Evolutionary conservation across 2,113 vertebrate genomes (phyloP).

Genomic region (Triplophysa dalaica): DNA sequence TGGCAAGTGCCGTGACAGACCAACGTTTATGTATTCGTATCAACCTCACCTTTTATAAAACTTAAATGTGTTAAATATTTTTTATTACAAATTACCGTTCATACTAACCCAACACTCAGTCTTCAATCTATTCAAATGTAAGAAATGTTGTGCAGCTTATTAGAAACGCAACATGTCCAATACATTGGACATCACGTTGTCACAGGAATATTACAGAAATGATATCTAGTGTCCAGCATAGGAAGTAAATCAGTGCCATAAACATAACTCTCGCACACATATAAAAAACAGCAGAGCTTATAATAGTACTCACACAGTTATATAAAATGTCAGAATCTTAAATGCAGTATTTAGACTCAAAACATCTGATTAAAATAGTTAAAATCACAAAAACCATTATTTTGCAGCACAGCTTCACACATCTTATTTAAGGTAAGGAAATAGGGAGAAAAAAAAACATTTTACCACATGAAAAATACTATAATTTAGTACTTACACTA

Average conservation of each 20-base stretch:
- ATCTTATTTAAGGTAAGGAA: conserved; percentile 16
- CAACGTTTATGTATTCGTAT: neutral
- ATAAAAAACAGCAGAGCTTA: neutral
- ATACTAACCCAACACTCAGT: conserved; percentile 3
- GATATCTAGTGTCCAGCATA: conserved; percentile 4
- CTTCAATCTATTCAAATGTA: conserved; percentile 48
- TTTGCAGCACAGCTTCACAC: conserved; percentile 33
- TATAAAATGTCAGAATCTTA: neutral
- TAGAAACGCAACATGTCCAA: conserved; percentile 25
- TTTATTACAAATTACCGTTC: neutral
- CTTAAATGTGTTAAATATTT: conserved; percentile 4
- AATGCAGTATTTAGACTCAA: neutral
- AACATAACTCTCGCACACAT: neutral
- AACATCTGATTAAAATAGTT: neutral
- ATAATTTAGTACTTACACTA: too few relatives aligned
- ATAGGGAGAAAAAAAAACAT: conserved; percentile 21
- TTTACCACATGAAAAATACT: too few relatives aligned
- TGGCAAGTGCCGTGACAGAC: neutral
- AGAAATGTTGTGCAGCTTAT: conserved; percentile 42
- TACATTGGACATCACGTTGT: neutral
- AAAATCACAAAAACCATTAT: neutral
- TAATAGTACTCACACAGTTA: conserved; percentile 5
- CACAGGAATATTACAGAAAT: conserved; percentile 17
- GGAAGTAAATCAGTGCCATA: conserved; percentile 7
- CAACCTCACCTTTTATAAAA: neutral